phyloP scores from a whole-genome alignment of 2,888 invertebrate genomes.

The Caenorhabditis auriculariae region DNA sequence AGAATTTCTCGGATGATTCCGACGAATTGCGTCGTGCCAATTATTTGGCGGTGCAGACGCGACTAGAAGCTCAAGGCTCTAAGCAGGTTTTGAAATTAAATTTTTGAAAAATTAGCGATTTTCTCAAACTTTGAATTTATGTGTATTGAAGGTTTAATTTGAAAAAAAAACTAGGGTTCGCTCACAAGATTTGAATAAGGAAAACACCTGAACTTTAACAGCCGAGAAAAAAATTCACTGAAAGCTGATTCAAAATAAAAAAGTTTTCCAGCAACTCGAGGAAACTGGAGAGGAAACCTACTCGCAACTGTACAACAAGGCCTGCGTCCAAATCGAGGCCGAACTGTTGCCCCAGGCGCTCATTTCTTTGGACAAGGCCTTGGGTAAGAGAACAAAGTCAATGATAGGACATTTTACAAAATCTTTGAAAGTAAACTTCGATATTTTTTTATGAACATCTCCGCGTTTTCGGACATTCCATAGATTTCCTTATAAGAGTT shows the following conservation, averaged over 20 bases:
- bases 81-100: slow-evolving; percentile 19
- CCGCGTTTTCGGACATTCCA: no score
- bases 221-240: no score
- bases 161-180: no score
- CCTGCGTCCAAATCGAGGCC: slow-evolving; percentile 76
- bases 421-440: no score
- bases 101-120: not conserved
- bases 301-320: slow-evolving; percentile 87
- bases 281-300: slow-evolving; percentile 72
- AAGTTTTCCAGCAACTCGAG: slow-evolving; percentile 13
- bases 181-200: no score
- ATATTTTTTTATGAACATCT: no score
- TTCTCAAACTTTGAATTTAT: no score
- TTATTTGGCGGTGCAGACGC: slow-evolving; percentile 85
- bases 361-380: slow-evolving; percentile 73
- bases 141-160: no score
- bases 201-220: no score
- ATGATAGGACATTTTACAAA: not conserved
- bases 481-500: no score
- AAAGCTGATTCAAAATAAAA: not conserved
- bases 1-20: slow-evolving; percentile 77
- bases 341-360: slow-evolving; percentile 77
- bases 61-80: slow-evolving; percentile 68
- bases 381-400: slow-evolving; percentile 54
- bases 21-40: slow-evolving; percentile 93